Base-by-base conservation (phyloP, 1,140 invertebrate genomes). In the Octopus bimaculoides region DNA sequence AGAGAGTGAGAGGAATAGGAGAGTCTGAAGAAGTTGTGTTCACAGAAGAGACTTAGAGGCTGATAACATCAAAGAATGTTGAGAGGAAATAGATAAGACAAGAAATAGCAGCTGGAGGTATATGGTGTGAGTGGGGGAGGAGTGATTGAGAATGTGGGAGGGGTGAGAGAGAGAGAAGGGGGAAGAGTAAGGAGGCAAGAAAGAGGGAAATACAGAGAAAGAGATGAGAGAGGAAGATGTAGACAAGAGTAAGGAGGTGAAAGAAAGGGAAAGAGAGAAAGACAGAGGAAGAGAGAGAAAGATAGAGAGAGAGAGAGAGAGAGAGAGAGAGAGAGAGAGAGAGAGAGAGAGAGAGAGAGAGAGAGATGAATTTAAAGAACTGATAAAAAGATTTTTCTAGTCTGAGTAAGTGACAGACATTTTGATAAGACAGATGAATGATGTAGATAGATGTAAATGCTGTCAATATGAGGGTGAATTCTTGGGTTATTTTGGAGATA, bases 301-400 rank as follows among this genome's bases (percentile, higher is more conserved):
- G 26, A 41, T 0, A 41, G 26, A 41, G 26, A 41, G 26, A 41
- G 26, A 41, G 26, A 41, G 26, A n/a, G n/a, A n/a, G n/a, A n/a
- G 56, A 61, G 56, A 61, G 56, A 61, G 56, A 61, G 56, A 61
- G 56, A 61, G 56, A 61, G 56, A 61, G 56, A 61, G 56, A 61
- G 3, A 61, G 56, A 61, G 56, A 41, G 26, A 41, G 26, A 41
- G 26, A 41, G 26, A 41, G 26, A 41, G 26, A 41, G 26, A 41
- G 26, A 41, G 26, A 41, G 26, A 41, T 41, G 26, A 41, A 41
- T 41, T 41, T 41, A 41, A 41, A 41, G 26, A 41, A 41, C 26
- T 41, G 26, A 41, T 41, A 41, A 41, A 41, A 41, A 41, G 26
- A 41, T 41, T 41, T 41, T 41, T 41, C 26, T 41, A 41, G 26